Conservation (phyloP, 2,113 vertebrate species). For the Dicrurus megarhynchus region DNA sequence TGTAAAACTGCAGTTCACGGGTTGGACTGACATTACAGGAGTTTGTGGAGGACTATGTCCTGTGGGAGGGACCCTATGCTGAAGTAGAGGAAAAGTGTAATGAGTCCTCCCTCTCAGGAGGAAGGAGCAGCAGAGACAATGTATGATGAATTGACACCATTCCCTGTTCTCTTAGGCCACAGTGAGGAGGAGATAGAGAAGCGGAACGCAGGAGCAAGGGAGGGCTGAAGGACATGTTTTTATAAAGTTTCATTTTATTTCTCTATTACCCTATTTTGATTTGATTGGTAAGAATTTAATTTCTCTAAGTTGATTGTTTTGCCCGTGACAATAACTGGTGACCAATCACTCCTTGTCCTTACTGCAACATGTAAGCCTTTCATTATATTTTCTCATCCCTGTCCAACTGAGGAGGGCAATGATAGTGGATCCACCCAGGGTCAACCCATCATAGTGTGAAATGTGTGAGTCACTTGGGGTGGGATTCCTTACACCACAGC, state of each 20-base stretch:
- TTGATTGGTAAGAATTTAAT: not conserved
- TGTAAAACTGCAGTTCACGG: not conserved
- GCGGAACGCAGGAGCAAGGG: not conserved
- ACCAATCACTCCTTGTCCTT: not conserved
- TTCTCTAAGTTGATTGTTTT: not conserved
- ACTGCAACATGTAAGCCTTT: accelerated
- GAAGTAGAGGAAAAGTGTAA: not conserved
- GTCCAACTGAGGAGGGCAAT: not conserved
- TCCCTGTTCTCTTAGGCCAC: not conserved
- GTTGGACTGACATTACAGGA: not conserved
- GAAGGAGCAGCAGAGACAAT: not conserved
- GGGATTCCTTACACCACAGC: not conserved
- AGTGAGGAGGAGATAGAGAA: not conserved
- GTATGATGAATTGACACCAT: not conserved
- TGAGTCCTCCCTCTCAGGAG: accelerated
- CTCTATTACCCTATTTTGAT: not conserved
- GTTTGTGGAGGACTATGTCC: not conserved
- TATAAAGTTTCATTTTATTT: not conserved
- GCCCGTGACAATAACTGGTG: accelerated
- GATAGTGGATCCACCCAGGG: too few relatives aligned
- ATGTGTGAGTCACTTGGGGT: accelerated
- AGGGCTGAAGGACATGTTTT: too few relatives aligned
- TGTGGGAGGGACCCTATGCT: accelerated
- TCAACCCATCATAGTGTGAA: accelerated
- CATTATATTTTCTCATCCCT: not conserved